Percentiles rank a stretch among this genome's conserved stretches.
Evolutionary conservation across 2,797 vertebrate species (phyloP).

Genomic region (Benthosema pterotum): DNA sequence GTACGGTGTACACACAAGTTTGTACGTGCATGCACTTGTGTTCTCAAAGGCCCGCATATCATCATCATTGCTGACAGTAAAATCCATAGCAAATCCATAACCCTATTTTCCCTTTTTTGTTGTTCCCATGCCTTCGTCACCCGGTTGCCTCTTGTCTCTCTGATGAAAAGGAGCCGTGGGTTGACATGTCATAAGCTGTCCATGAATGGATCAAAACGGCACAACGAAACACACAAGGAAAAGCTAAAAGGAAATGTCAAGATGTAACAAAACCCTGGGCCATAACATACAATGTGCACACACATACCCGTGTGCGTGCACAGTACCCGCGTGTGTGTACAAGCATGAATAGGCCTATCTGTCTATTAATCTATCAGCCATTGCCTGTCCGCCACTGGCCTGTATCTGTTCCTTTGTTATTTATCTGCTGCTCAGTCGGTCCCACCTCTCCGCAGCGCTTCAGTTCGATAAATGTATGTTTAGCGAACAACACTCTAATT

Average conservation of each 20-base stretch:
- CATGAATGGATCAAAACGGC: slow-evolving; percentile 70
- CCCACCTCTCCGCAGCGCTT: slow-evolving; percentile 32
- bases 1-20: background rate
- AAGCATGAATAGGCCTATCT: too few relatives aligned
- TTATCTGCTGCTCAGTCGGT: slow-evolving; percentile 2
- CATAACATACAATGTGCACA: slow-evolving; percentile 31
- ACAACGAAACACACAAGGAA: slow-evolving; percentile 66
- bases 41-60: slow-evolving; percentile 57
- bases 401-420: background rate
- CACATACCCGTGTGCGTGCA: too few relatives aligned
- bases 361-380: too few relatives aligned
- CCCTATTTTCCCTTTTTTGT: slow-evolving; percentile 67
- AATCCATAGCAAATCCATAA: slow-evolving; percentile 75
- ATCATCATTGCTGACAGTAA: slow-evolving; percentile 72
- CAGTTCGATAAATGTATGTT: slow-evolving; percentile 65
- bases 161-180: slow-evolving; percentile 57
- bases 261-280: slow-evolving; percentile 63
- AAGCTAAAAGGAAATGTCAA: slow-evolving; percentile 70
- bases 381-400: background rate
- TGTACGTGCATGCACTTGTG: slow-evolving; percentile 7
- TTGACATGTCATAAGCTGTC: slow-evolving; percentile 70
- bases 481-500: slow-evolving; percentile 66
- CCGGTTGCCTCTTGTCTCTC: slow-evolving; percentile 54
- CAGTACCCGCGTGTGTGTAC: too few relatives aligned
- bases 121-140: slow-evolving; percentile 65